These are phyloP conservation scores for Callithrix jacchus DNA, from an alignment of 2,113 vertebrate species.

Conservation along the genomic window DNA sequence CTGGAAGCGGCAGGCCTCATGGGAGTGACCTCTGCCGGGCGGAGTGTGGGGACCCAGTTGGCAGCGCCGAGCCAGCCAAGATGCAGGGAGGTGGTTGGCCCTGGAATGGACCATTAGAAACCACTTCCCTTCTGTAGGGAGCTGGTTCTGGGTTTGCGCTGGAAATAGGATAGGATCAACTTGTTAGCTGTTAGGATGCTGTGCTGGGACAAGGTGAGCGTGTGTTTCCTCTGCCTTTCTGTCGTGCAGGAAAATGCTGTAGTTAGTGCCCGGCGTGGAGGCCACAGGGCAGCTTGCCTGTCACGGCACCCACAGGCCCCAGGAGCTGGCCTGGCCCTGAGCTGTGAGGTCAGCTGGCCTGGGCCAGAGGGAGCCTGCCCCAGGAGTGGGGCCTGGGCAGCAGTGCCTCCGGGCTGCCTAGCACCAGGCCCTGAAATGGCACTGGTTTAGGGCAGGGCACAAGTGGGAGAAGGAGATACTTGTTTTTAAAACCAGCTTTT, in stretches of 20 bases:
- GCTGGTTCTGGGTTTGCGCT: slow-evolving; percentile 63
- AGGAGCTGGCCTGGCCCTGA: background rate
- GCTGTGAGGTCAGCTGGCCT: background rate
- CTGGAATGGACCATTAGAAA: background rate
- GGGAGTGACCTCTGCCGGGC: background rate
- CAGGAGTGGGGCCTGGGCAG: fast-evolving
- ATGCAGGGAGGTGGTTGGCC: background rate
- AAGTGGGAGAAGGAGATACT: fast-evolving
- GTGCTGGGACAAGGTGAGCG: slow-evolving; percentile 49
- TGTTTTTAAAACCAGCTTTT: slow-evolving; percentile 8
- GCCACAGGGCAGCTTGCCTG: background rate
- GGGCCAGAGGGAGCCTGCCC: fast-evolving
- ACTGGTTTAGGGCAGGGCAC: fast-evolving
- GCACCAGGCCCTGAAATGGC: background rate
- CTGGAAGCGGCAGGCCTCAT: fast-evolving
- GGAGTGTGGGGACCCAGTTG: background rate
- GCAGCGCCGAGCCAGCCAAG: background rate
- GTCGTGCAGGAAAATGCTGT: slow-evolving; percentile 39
- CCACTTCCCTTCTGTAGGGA: slow-evolving; percentile 48
- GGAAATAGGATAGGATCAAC: slow-evolving; percentile 74
- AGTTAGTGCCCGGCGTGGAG: slow-evolving; percentile 45
- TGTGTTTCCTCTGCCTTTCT: slow-evolving; percentile 54
- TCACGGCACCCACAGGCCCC: background rate
- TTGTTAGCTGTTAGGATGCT: slow-evolving; percentile 68
- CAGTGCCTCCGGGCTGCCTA: fast-evolving